Conservation (phyloP, 2,888 invertebrate species). For the Eristalis pertinax region DNA sequence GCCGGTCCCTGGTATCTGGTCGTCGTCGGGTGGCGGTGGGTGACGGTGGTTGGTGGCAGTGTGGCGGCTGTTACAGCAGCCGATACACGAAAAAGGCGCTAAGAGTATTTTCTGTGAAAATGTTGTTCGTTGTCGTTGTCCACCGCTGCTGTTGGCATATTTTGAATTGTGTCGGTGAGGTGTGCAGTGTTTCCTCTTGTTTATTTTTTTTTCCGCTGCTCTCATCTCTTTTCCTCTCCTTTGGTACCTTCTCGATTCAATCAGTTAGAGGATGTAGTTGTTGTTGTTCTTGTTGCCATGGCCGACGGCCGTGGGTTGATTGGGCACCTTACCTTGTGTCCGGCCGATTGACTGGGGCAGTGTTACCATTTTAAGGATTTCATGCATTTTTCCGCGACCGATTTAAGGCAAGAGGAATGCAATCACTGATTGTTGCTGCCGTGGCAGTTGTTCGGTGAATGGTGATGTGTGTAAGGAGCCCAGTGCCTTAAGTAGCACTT, state of each 20-base stretch:
- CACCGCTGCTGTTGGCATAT: slow-evolving; percentile 69
- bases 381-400: neutral
- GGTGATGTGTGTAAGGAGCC: no score
- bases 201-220: neutral
- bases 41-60: slow-evolving; percentile 2
- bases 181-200: slow-evolving; percentile 11
- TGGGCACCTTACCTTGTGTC: neutral
- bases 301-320: neutral
- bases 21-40: neutral
- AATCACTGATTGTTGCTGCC: no score
- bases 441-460: no score
- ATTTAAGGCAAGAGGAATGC: neutral
- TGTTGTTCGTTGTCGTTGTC: slow-evolving; percentile 70
- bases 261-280: neutral
- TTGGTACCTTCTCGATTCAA: slow-evolving; percentile 1
- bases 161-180: slow-evolving; percentile 70
- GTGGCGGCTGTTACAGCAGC: slow-evolving; percentile 63
- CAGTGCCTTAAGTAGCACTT: no score
- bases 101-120: slow-evolving; percentile 72
- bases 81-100: slow-evolving; percentile 72
- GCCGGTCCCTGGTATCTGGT: neutral
- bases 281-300: neutral
- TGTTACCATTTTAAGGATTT: neutral
- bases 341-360: neutral
- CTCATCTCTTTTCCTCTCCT: neutral